phyloP scores from a whole-genome alignment of 2,888 invertebrate species.

The Keiferia lycopersicella region DNA sequence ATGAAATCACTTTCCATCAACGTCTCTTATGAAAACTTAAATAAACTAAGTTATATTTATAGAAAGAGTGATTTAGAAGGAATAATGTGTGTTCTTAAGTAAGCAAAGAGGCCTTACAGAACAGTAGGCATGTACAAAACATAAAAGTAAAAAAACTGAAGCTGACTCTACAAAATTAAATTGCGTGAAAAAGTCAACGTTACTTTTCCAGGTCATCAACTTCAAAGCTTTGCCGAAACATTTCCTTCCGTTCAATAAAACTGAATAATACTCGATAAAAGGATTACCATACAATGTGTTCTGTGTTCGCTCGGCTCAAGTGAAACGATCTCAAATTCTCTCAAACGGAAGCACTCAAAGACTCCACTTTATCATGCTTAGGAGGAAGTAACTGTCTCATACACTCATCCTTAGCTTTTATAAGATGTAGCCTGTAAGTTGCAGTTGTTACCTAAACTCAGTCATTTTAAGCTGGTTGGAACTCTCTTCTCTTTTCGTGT shows the following conservation, averaged over 20 bases:
- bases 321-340: conserved; percentile 1
- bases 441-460: neutral
- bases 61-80: too few species aligned
- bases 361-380: neutral
- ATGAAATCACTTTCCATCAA: too few species aligned
- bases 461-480: too few species aligned
- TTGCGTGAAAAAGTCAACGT: too few species aligned
- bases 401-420: neutral
- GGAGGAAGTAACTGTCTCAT: conserved; percentile 12
- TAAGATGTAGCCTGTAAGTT: neutral
- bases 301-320: conserved; percentile 12
- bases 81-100: too few species aligned
- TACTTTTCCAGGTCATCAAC: neutral
- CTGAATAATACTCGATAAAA: neutral
- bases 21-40: too few species aligned
- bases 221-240: neutral
- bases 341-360: neutral
- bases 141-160: too few species aligned
- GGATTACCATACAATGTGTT: conserved; percentile 15
- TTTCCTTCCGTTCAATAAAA: neutral
- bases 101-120: too few species aligned
- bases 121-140: too few species aligned
- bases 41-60: too few species aligned
- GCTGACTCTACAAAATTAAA: too few species aligned
- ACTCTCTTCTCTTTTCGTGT: too few species aligned